phyloP scores from a whole-genome alignment of 2,797 vertebrate species.

The Anguilla megastoma region DNA sequence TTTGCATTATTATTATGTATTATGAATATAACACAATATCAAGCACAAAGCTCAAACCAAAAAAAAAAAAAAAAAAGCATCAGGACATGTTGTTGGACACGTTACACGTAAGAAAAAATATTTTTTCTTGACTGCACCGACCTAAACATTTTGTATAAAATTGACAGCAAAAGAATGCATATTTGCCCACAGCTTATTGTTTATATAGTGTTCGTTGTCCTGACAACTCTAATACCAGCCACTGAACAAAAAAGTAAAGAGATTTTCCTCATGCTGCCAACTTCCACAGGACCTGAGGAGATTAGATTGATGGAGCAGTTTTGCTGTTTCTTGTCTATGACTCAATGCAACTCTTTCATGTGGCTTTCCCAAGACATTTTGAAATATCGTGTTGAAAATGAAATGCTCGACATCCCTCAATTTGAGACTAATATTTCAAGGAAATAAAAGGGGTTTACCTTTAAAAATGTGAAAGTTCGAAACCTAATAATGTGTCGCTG shows the following conservation, averaged over 20 bases:
- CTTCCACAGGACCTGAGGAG: background rate
- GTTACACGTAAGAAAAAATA: background rate
- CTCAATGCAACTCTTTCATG: conserved; percentile 70
- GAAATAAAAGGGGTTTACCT: conserved; percentile 14
- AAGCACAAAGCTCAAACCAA: background rate
- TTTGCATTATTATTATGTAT: background rate
- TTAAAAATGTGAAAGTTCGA: conserved; percentile 2
- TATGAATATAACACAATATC: background rate
- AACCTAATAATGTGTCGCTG: conserved; percentile 1
- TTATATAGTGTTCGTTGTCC: background rate
- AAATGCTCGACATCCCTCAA: conserved; percentile 23
- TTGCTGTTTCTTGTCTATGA: conserved; percentile 64
- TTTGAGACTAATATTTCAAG: conserved; percentile 26
- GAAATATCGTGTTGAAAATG: conserved; percentile 30
- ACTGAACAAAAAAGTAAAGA: background rate
- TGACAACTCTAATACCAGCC: background rate
- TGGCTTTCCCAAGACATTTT: conserved; percentile 69
- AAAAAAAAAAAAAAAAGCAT: background rate
- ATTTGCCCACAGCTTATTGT: background rate
- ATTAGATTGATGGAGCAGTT: conserved; percentile 32
- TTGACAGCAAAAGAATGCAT: background rate
- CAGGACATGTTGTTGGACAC: background rate
- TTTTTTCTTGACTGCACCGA: background rate
- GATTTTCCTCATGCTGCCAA: background rate
- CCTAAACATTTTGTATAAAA: background rate